Percentiles rank a stretch among this genome's conserved stretches.
These are phyloP conservation scores for Canis aureus DNA, from an alignment of 2,113 vertebrate genomes.

Conservation along the genomic window DNA sequence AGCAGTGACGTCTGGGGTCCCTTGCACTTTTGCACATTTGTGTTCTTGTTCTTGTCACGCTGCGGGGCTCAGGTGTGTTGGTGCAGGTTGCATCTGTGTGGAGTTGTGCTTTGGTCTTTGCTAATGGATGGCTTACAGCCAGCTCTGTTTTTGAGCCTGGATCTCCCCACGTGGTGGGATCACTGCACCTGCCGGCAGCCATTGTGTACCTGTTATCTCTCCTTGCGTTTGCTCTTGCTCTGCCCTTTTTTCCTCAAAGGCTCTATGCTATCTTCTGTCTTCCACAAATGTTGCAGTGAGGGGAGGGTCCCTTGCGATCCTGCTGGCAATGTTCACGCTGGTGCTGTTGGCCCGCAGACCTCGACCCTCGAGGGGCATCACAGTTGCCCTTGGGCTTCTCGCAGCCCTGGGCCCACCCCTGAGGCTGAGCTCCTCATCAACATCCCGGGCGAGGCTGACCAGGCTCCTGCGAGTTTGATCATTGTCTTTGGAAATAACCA, in stretches of 20 bases:
- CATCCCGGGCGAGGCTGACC: not conserved
- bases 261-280: not conserved
- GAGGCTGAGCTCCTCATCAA: not conserved
- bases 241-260: not conserved
- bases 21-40: rapidly evolving
- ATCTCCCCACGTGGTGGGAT: too few species aligned
- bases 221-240: not conserved
- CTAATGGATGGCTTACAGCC: not conserved
- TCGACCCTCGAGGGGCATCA: rapidly evolving
- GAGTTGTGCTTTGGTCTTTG: not conserved
- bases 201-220: not conserved
- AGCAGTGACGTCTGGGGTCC: rapidly evolving
- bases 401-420: rapidly evolving
- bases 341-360: rapidly evolving
- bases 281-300: not conserved
- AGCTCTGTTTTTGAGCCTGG: not conserved
- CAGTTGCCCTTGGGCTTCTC: not conserved
- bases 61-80: not conserved
- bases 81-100: rapidly evolving
- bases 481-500: rapidly evolving
- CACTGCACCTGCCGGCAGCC: rapidly evolving
- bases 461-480: not conserved
- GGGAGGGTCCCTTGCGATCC: not conserved
- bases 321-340: not conserved
- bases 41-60: rapidly evolving